Evolutionary conservation across 2,888 invertebrate species (phyloP), one percentile per base, ranked within the genome.

Genomic region (Kuschelorhynchus macadamiae): DNA sequence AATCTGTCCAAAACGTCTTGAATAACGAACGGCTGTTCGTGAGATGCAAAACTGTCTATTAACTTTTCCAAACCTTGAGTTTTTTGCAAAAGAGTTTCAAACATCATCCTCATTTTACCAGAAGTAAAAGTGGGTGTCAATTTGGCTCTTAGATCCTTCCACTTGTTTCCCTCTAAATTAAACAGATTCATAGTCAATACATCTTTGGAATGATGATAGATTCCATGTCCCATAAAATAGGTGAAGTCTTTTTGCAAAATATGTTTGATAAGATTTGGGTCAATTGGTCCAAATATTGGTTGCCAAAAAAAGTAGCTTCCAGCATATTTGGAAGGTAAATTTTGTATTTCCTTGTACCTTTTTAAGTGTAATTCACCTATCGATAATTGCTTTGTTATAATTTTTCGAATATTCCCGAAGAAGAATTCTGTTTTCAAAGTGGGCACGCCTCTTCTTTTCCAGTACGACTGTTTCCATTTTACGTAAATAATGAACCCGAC

Each of bases 121-220:
- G n/a, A n/a, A n/a, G n/a, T n/a, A n/a, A n/a, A n/a, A n/a, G n/a
- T n/a, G n/a, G n/a, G n/a, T n/a, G n/a, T n/a, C n/a, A n/a, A n/a
- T n/a, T n/a, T n/a, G n/a, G n/a, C n/a, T n/a, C n/a, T n/a, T n/a
- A n/a, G n/a, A n/a, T n/a, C n/a, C n/a, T n/a, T n/a, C 30, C 30
- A 30, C 9, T 80, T 79, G 5, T 79, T 74, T 9, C 80, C 83
- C 9, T 78, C 76, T 36, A 79, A 59, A n/a, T 63, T n/a, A n/a
- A n/a, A n/a, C n/a, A n/a, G n/a, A n/a, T n/a, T n/a, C n/a, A n/a
- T n/a, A n/a, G n/a, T n/a, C n/a, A n/a, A n/a, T n/a, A n/a, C n/a
- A n/a, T n/a, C n/a, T n/a, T n/a, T n/a, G n/a, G n/a, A n/a, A n/a
- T 67, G 52, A 14, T 16, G 46, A 49, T 70, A 71, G 1, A 64